Base-by-base conservation (phyloP, 2,113 vertebrate genomes). In the Carlito syrichta region DNA sequence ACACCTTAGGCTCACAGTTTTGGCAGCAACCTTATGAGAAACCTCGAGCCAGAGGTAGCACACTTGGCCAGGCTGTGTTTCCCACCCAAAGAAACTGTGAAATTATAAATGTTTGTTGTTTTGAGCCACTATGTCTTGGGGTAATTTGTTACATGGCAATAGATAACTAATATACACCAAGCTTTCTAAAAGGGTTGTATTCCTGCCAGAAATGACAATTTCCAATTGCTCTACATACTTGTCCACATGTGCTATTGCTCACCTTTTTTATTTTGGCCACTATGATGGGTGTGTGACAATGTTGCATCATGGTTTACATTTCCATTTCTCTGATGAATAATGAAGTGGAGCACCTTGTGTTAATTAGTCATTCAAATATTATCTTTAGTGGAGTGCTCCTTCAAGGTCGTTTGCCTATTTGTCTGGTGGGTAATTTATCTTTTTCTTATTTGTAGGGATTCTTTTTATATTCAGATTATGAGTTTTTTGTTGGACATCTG, bases 131-230 rank as follows among this genome's bases (percentile, higher is more conserved):
- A 48, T 43, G 22, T 96, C 83, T 73, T 48, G 48, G 50, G 48
- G 69, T 87, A 63, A 88, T 87, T 89, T 69, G 87, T 88, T 89
- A 79, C 22, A 38, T 20, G 30, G 87, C 73, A 91, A 62, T 90
- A 69, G 76, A 68, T 38, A 87, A 69, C 68, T 20, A 66, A 91
- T 54, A 68, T 3, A 79, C 16, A 35, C 32, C 14, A 66, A 66
- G 16, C 14, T 82, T 74, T 93, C 86, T 79, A 22, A 38, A 52
- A 56, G 50, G 90, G 62, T 14, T 62, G 22, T 40, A 74, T 30
- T 79, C 43, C 83, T 45, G 54, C 48, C 73, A 27, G 20, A 38
- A 79, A 48, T 12, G 19, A 50, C 84, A 45, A 30, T 69, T 94
- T 88, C 43, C 32, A 32, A 25, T 83, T 68, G 66, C 17, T 88